phyloP scores from a whole-genome alignment of 2,797 vertebrate species.

The Bradypus variegatus region DNA sequence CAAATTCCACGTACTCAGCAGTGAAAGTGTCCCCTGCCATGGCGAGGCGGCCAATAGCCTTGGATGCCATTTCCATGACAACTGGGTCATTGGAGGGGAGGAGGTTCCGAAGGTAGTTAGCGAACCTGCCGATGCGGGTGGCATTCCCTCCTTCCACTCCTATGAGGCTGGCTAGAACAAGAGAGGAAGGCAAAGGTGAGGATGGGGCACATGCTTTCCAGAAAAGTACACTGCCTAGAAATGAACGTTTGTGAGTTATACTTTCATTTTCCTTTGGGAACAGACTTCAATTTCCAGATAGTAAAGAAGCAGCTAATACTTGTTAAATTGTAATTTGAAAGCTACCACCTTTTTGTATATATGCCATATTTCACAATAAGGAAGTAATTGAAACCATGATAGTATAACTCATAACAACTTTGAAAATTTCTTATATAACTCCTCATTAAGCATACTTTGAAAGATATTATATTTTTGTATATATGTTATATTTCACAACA shows the following conservation, averaged over 20 bases:
- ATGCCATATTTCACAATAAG: no score
- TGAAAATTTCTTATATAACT: no score
- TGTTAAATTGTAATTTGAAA: no score
- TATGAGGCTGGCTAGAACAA: constrained; percentile 89
- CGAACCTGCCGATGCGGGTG: constrained; percentile 95
- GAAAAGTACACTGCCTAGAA: rapidly evolving
- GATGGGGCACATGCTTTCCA: rapidly evolving
- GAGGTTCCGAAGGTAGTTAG: constrained; percentile 96
- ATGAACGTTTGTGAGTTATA: no score
- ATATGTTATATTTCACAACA: no score
- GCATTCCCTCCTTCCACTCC: constrained; percentile 97
- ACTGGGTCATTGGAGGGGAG: constrained; percentile 94
- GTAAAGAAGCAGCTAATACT: not conserved
- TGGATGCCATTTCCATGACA: constrained; percentile 99
- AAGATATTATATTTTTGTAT: no score
- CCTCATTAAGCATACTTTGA: no score
- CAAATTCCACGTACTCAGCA: constrained; percentile 98
- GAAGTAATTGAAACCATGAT: no score
- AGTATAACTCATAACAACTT: no score
- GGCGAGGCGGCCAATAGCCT: constrained; percentile 94
- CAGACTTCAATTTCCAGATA: not conserved
- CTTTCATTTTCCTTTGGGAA: not conserved
- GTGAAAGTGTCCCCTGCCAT: constrained; percentile 99
- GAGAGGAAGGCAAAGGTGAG: constrained; percentile 39
- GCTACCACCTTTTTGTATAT: no score